Conservation (phyloP, 2,888 invertebrate species). For the Agrotis ipsilon region DNA sequence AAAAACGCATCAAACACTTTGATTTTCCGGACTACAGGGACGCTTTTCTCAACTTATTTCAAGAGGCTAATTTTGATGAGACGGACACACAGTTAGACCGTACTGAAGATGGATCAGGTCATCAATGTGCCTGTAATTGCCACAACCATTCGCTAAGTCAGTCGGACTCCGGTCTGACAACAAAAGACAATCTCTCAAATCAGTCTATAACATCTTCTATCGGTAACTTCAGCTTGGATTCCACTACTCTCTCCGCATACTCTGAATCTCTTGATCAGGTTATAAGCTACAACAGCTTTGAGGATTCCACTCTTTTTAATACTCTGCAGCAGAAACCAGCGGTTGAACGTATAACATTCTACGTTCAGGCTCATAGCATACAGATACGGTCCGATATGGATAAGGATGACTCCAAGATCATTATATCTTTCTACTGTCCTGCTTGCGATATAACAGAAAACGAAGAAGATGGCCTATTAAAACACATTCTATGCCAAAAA, state of each 20-base stretch:
- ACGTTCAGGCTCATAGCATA: constrained; percentile 86
- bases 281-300: constrained; percentile 85
- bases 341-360: constrained; percentile 86
- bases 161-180: constrained; percentile 77
- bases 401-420: constrained; percentile 72
- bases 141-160: constrained; percentile 68
- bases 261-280: constrained; percentile 85
- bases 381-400: constrained; percentile 78
- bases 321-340: constrained; percentile 83
- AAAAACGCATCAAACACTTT: constrained; percentile 82
- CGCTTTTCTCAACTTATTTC: constrained; percentile 81
- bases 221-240: constrained; percentile 85
- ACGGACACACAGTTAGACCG: constrained; percentile 39
- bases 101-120: constrained; percentile 37
- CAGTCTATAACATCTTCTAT: constrained; percentile 85
- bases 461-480: constrained; percentile 81
- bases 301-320: constrained; percentile 79
- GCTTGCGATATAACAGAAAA: constrained; percentile 76
- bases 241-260: constrained; percentile 83
- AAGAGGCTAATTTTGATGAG: constrained; percentile 65
- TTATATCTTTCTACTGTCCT: constrained; percentile 80
- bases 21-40: constrained; percentile 86
- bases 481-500: constrained; percentile 80
- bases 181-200: constrained; percentile 75
- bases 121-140: constrained; percentile 77